Percentiles rank a stretch among this genome's conserved stretches.
phyloP scores from a whole-genome alignment of 2,888 invertebrate species.

The Noctuana brunneofusca region DNA sequence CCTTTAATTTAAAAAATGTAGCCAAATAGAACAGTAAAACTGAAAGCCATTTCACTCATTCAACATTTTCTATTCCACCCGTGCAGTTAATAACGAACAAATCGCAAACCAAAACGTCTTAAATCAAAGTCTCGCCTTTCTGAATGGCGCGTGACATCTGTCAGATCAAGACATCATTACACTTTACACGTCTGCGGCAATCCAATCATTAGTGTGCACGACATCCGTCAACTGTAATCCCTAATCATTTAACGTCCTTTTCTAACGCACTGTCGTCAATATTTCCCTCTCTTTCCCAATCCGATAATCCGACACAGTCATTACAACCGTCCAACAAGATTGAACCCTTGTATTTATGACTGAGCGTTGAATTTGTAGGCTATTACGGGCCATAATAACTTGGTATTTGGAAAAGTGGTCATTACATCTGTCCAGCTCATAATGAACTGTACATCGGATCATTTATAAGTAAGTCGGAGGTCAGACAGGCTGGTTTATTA shows the following conservation, averaged over 20 bases:
- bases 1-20: no score
- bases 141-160: conserved; percentile 35
- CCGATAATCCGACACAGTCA: conserved; percentile 34
- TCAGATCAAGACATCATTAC: conserved; percentile 41
- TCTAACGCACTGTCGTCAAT: not conserved
- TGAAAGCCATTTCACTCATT: not conserved
- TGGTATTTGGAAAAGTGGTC: conserved; percentile 34
- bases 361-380: conserved; percentile 11
- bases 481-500: conserved; percentile 8
- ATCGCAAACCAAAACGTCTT: conserved; percentile 13
- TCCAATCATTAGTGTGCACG: conserved; percentile 41
- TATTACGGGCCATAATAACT: conserved; percentile 25
- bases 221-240: conserved; percentile 37
- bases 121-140: conserved; percentile 15
- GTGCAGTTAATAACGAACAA: not conserved
- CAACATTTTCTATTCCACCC: no score
- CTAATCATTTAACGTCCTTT: conserved; percentile 11
- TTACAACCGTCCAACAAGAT: conserved; percentile 21
- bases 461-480: not conserved
- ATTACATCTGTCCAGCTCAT: conserved; percentile 11
- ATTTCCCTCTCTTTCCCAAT: conserved; percentile 33
- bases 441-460: not conserved
- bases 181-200: conserved; percentile 18
- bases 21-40: no score
- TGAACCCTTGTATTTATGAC: conserved; percentile 21